Conservation (phyloP, 1,140 invertebrate species). For the Eubasilissa regina region DNA sequence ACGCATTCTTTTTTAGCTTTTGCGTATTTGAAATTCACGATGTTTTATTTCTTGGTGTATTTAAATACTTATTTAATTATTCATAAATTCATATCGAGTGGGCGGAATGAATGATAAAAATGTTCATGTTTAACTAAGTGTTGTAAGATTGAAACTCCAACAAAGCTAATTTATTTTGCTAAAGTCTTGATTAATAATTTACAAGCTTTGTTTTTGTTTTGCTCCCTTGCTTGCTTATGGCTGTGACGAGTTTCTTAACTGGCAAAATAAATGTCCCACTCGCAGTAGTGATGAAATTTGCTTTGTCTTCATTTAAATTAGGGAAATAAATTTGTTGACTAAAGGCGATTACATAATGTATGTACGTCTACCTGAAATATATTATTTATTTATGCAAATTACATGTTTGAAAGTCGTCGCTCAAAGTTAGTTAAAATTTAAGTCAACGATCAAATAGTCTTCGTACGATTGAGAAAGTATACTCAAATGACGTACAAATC, state of each 20-base stretch:
- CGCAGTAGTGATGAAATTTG: slow-evolving; percentile 35
- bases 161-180: slow-evolving; percentile 20
- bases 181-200: slow-evolving; percentile 39
- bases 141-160: slow-evolving; percentile 24
- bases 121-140: slow-evolving; percentile 13
- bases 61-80: slow-evolving; percentile 5
- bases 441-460: too few relatives aligned
- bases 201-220: slow-evolving; percentile 34
- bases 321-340: slow-evolving; percentile 36
- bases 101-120: slow-evolving; percentile 26
- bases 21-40: too few relatives aligned
- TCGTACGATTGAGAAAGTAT: too few relatives aligned
- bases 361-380: slow-evolving; percentile 10
- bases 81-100: slow-evolving; percentile 28
- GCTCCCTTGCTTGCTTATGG: slow-evolving; percentile 19
- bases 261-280: slow-evolving; percentile 41
- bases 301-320: slow-evolving; percentile 43
- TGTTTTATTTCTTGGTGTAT: not conserved
- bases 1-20: too few relatives aligned
- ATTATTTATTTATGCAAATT: slow-evolving; percentile 13
- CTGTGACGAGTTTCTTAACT: slow-evolving; percentile 43
- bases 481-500: too few relatives aligned
- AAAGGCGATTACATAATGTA: slow-evolving; percentile 39
- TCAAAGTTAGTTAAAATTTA: too few relatives aligned
- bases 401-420: too few relatives aligned